Evolutionary conservation across 2,113 vertebrate species (phyloP).

Genomic region (Menidia beryllina): DNA sequence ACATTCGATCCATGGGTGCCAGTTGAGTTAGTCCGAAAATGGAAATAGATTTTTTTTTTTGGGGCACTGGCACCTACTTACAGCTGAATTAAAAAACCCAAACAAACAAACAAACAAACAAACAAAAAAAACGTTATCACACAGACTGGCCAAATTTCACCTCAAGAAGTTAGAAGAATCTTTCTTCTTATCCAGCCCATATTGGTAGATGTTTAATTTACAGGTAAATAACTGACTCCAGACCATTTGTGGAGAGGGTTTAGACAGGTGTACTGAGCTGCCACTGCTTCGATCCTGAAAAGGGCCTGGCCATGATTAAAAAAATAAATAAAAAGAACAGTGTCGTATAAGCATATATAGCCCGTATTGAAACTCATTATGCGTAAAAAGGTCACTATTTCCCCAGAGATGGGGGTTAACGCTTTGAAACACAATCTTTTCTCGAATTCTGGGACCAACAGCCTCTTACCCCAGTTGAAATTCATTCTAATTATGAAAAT

Average conservation of each 20-base stretch:
- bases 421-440: slow-evolving; percentile 53
- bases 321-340: slow-evolving; percentile 33
- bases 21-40: not conserved
- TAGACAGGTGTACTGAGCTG: slow-evolving; percentile 9
- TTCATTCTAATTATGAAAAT: slow-evolving; percentile 48
- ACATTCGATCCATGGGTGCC: slow-evolving; percentile 40
- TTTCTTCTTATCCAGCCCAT: not conserved
- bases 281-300: slow-evolving; percentile 37
- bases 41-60: not conserved
- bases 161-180: not conserved
- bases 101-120: too few species aligned
- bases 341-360: slow-evolving; percentile 10
- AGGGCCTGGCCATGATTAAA: slow-evolving; percentile 25
- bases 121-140: not conserved
- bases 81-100: too few species aligned
- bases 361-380: slow-evolving; percentile 44
- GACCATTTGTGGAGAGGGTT: not conserved
- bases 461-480: slow-evolving; percentile 17
- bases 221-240: slow-evolving; percentile 38
- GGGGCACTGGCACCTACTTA: not conserved
- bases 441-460: not conserved
- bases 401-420: slow-evolving; percentile 35
- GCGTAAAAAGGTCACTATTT: slow-evolving; percentile 49
- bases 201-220: not conserved
- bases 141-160: slow-evolving; percentile 1